phyloP scores from a whole-genome alignment of 1,140 invertebrate genomes.

The Chymomyza costata region DNA sequence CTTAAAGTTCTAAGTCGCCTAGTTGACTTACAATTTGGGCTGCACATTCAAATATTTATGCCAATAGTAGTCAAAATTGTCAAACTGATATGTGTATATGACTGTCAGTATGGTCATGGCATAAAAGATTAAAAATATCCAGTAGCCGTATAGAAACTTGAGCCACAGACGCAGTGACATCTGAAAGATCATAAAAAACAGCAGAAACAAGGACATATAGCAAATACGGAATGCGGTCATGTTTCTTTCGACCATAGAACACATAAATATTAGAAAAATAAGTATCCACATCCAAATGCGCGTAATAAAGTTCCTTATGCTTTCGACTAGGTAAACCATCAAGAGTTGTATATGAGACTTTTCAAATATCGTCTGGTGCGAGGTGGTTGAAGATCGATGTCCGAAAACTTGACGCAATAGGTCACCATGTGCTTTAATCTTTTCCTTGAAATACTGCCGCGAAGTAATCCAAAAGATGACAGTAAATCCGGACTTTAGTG shows the following conservation, averaged over 20 bases:
- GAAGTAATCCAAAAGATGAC: constrained; percentile 97
- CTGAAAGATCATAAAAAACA: constrained; percentile 95
- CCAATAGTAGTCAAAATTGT: constrained; percentile 92
- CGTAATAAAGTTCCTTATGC: constrained; percentile 83
- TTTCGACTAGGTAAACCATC: constrained; percentile 79
- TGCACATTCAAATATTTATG: constrained; percentile 84
- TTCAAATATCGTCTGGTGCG: constrained; percentile 76
- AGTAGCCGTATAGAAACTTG: constrained; percentile 94
- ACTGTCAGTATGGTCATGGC: constrained; percentile 96
- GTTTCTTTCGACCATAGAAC: constrained; percentile 88
- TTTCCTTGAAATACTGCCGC: constrained; percentile 90
- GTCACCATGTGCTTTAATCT: constrained; percentile 78
- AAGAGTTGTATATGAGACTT: constrained; percentile 72
- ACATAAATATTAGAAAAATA: constrained; percentile 92
- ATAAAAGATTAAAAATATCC: constrained; percentile 96
- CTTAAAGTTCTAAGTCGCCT: not conserved
- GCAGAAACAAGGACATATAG: constrained; percentile 96
- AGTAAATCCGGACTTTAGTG: constrained; percentile 91
- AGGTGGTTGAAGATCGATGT: constrained; percentile 78
- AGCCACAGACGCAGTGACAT: constrained; percentile 94
- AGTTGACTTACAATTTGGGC: constrained; percentile 82
- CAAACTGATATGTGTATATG: constrained; percentile 98
- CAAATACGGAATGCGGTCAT: constrained; percentile 97
- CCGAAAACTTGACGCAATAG: constrained; percentile 83
- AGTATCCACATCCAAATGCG: constrained; percentile 98